phyloP scores from a whole-genome alignment of 2,797 vertebrate genomes.

The Sparidentex hasta region DNA sequence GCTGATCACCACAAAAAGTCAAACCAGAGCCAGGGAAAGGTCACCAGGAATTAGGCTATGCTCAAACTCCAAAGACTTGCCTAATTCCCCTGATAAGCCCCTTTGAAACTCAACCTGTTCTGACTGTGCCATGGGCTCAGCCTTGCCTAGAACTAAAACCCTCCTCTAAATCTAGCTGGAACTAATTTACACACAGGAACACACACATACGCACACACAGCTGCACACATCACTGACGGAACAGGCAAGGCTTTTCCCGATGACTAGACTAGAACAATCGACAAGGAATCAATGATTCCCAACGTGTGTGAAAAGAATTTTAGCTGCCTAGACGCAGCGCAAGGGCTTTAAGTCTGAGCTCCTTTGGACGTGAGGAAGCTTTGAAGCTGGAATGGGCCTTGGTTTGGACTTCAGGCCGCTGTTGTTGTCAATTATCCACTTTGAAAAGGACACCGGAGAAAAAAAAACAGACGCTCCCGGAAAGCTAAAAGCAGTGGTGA shows the following conservation, averaged over 20 bases:
- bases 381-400: slow-evolving; percentile 76
- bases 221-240: slow-evolving; percentile 63
- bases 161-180: slow-evolving; percentile 83
- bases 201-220: slow-evolving; percentile 69
- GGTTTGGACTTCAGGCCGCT: slow-evolving; percentile 73
- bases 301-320: slow-evolving; percentile 77
- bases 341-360: slow-evolving; percentile 76
- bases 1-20: slow-evolving; percentile 89
- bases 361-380: slow-evolving; percentile 72
- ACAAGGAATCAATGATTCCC: slow-evolving; percentile 82
- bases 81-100: slow-evolving; percentile 87
- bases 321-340: slow-evolving; percentile 65
- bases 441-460: slow-evolving; percentile 66
- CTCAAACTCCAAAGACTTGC: slow-evolving; percentile 85
- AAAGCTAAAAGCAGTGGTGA: slow-evolving; percentile 46
- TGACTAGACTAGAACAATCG: slow-evolving; percentile 83
- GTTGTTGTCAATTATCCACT: slow-evolving; percentile 81
- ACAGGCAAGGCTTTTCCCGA: slow-evolving; percentile 75
- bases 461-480: slow-evolving; percentile 38
- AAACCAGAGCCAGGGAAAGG: slow-evolving; percentile 88
- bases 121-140: slow-evolving; percentile 83
- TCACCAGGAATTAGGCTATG: slow-evolving; percentile 86
- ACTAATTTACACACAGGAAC: slow-evolving; percentile 82
- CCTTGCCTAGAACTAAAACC: slow-evolving; percentile 80
- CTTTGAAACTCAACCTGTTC: slow-evolving; percentile 85